phyloP scores from a whole-genome alignment of 1,140 invertebrate genomes.

The Venturia canescens region DNA sequence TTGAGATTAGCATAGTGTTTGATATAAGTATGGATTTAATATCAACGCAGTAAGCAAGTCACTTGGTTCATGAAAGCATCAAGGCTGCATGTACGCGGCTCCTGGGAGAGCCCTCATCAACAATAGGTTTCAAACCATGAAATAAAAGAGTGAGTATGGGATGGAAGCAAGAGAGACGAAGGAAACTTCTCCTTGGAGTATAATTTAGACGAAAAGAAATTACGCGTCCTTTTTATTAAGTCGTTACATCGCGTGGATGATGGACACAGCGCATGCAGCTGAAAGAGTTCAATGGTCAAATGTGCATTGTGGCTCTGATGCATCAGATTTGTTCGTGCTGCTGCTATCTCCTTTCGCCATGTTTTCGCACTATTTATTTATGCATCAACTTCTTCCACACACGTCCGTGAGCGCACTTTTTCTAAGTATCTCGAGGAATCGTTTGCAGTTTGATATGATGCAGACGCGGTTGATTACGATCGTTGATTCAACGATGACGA shows the following conservation, averaged over 20 bases:
- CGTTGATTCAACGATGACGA: too few species aligned
- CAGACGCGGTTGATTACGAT: too few species aligned
- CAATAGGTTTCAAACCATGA: slow-evolving; percentile 53
- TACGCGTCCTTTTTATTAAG: slow-evolving; percentile 42
- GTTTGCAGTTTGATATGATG: too few species aligned
- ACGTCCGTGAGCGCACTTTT: background rate
- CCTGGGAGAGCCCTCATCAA: slow-evolving; percentile 60
- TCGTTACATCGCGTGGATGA: slow-evolving; percentile 10
- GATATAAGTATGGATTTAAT: slow-evolving; percentile 3
- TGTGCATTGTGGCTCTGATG: slow-evolving; percentile 24
- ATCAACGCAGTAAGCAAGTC: slow-evolving; percentile 42
- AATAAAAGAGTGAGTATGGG: slow-evolving; percentile 31
- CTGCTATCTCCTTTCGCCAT: slow-evolving; percentile 9
- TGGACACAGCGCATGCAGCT: slow-evolving; percentile 32
- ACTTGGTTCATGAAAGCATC: slow-evolving; percentile 54
- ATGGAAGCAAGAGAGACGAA: background rate
- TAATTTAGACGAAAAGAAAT: slow-evolving; percentile 40
- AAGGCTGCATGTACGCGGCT: slow-evolving; percentile 13
- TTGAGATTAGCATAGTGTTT: background rate
- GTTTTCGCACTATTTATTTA: background rate
- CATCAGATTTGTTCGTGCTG: slow-evolving; percentile 26
- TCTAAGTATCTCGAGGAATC: background rate
- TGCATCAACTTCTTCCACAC: background rate
- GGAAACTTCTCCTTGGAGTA: slow-evolving; percentile 12
- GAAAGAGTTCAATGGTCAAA: slow-evolving; percentile 38